Percentiles rank a stretch among this genome's conserved stretches.
These are phyloP conservation scores for Leucania comma DNA, from an alignment of 2,888 invertebrate genomes.

Conservation along the genomic window DNA sequence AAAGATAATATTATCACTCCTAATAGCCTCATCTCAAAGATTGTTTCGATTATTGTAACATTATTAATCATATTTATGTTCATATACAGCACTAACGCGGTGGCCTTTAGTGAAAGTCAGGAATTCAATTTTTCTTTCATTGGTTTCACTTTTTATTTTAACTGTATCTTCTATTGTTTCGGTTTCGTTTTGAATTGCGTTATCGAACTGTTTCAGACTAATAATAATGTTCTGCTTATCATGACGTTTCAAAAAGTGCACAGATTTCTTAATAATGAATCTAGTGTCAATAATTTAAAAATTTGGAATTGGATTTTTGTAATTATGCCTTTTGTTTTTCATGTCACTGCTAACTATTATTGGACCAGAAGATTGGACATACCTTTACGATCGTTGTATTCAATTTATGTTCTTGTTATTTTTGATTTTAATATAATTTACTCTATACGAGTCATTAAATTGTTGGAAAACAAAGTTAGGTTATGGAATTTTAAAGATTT, in stretches of 20 bases:
- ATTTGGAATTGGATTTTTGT: slow-evolving; percentile 20
- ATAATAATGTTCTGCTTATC: neutral
- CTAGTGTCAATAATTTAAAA: neutral
- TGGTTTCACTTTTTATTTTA: neutral
- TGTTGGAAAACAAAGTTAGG: slow-evolving; percentile 6
- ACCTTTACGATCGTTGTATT: neutral
- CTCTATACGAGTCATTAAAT: neutral
- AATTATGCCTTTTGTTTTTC: neutral
- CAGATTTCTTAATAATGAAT: neutral
- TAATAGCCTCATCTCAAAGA: neutral
- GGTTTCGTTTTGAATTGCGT: slow-evolving; percentile 9
- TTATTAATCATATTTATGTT: neutral
- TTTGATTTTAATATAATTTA: slow-evolving; percentile 19
- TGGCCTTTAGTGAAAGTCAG: neutral
- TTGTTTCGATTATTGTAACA: neutral
- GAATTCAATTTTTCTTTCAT: neutral
- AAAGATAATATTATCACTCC: slow-evolving; percentile 11
- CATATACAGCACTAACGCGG: neutral
- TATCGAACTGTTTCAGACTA: neutral
- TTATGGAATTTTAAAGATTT: neutral
- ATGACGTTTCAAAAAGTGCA: slow-evolving; percentile 21
- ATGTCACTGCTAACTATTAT: neutral
- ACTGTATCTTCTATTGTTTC: slow-evolving; percentile 3
- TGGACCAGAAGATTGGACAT: neutral
- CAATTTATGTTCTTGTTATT: neutral